Evolutionary conservation across 2,888 invertebrate species (phyloP).

Genomic region (Agonopterix heracliana): DNA sequence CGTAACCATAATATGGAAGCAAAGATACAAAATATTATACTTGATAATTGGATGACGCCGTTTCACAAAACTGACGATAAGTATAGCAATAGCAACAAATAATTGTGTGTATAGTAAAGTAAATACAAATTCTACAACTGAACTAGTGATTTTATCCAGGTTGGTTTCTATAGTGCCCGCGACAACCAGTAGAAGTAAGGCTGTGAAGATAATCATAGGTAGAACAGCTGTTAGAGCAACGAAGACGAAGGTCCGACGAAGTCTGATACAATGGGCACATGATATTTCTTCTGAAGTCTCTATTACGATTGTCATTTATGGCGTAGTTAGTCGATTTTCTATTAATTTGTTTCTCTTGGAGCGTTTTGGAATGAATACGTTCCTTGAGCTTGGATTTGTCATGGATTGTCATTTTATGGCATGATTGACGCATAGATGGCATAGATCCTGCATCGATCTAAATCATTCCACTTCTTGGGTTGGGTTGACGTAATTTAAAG

Average conservation of each 20-base stretch:
- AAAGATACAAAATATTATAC: constrained; percentile 43
- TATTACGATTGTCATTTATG: constrained; percentile 30
- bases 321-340: too few relatives aligned
- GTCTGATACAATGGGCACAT: constrained; percentile 37
- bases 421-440: too few relatives aligned
- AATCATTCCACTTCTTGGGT: too few relatives aligned
- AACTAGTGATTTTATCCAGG: constrained; percentile 14
- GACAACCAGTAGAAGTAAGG: background rate
- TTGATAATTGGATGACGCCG: constrained; percentile 32
- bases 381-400: too few relatives aligned
- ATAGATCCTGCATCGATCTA: too few relatives aligned
- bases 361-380: too few relatives aligned
- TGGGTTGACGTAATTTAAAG: too few relatives aligned
- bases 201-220: background rate
- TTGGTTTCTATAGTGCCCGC: background rate
- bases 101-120: constrained; percentile 45
- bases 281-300: constrained; percentile 40
- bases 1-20: constrained; percentile 40
- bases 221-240: background rate
- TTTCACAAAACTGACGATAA: constrained; percentile 39
- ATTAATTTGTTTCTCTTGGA: too few relatives aligned
- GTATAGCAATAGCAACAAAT: constrained; percentile 41
- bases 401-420: too few relatives aligned
- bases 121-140: constrained; percentile 43
- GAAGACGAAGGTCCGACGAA: constrained; percentile 25